Conservation (phyloP, 2,888 invertebrate genomes). For the Syritta pipiens region DNA sequence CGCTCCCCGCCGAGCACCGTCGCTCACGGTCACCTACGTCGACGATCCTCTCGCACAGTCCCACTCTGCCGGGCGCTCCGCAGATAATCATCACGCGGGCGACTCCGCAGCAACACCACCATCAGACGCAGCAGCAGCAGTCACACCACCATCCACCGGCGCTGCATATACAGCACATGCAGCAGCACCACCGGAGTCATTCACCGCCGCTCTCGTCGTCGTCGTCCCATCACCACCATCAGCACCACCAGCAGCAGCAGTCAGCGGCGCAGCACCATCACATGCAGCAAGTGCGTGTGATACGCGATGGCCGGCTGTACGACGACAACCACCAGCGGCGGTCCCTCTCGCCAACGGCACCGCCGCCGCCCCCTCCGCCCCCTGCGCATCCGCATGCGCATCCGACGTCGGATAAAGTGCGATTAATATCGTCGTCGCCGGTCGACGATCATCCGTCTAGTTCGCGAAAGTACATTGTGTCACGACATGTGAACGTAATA, state of each 20-base stretch:
- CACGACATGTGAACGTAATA: constrained; percentile 77
- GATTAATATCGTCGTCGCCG: constrained; percentile 55
- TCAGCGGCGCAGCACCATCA: constrained; percentile 47
- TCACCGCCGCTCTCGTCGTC: constrained; percentile 69
- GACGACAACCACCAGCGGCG: constrained; percentile 73
- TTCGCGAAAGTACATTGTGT: constrained; percentile 76
- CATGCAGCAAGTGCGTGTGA: constrained; percentile 78
- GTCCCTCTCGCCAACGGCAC: constrained; percentile 59
- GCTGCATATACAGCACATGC: constrained; percentile 35
- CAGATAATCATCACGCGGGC: constrained; percentile 77
- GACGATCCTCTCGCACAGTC: constrained; percentile 61
- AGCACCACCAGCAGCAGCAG: constrained; percentile 67
- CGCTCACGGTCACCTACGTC: constrained; percentile 61
- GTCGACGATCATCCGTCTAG: constrained; percentile 69
- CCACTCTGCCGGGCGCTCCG: constrained; percentile 70
- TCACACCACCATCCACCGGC: no score
- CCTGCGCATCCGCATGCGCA: constrained; percentile 62
- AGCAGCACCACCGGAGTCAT: constrained; percentile 65
- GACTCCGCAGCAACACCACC: constrained; percentile 66
- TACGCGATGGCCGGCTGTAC: constrained; percentile 78
- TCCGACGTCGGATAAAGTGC: constrained; percentile 59
- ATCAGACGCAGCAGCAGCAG: constrained; percentile 48
- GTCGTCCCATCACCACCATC: constrained; percentile 69
- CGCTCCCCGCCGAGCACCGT: constrained; percentile 42
- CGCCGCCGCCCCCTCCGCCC: constrained; percentile 49